Evolutionary conservation across 2,888 invertebrate genomes (phyloP).

Genomic region (Choreutis nemorana): DNA sequence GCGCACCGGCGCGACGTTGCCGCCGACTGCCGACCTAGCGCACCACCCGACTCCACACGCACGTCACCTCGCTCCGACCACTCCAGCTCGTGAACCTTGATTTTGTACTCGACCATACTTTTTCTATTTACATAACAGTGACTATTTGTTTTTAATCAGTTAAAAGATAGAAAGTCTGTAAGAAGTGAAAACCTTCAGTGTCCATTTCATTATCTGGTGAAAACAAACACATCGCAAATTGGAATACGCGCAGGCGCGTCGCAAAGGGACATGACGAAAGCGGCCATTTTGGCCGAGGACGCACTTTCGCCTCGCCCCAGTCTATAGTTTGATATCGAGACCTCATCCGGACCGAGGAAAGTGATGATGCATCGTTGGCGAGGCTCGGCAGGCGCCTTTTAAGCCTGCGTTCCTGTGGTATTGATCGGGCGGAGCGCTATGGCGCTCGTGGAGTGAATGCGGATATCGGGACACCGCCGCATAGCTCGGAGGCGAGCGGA

Average conservation of each 20-base stretch:
- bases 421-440: slow-evolving; percentile 55
- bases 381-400: slow-evolving; percentile 41
- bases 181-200: slow-evolving; percentile 19
- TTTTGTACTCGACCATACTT: slow-evolving; percentile 6
- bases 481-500: slow-evolving; percentile 39
- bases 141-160: slow-evolving; percentile 25
- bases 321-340: slow-evolving; percentile 39
- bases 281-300: slow-evolving; percentile 62
- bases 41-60: slow-evolving; percentile 11
- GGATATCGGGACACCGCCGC: slow-evolving; percentile 53
- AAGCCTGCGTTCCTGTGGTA: slow-evolving; percentile 55
- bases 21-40: slow-evolving; percentile 36
- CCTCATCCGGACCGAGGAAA: slow-evolving; percentile 24
- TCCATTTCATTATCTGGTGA: slow-evolving; percentile 32
- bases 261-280: slow-evolving; percentile 51
- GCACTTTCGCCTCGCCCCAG: slow-evolving; percentile 62
- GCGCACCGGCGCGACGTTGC: slow-evolving; percentile 45
- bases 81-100: slow-evolving; percentile 20
- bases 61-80: slow-evolving; percentile 18
- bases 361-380: slow-evolving; percentile 39
- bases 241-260: slow-evolving; percentile 56
- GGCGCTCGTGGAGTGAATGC: slow-evolving; percentile 61
- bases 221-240: slow-evolving; percentile 54
- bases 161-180: slow-evolving; percentile 10
- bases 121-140: slow-evolving; percentile 11